A percentile compares a stretch with the other conserved stretches of the same genome.
These are phyloP conservation scores for Stictocephala bisonia DNA, from an alignment of 2,888 invertebrate species.

Conservation along the genomic window DNA sequence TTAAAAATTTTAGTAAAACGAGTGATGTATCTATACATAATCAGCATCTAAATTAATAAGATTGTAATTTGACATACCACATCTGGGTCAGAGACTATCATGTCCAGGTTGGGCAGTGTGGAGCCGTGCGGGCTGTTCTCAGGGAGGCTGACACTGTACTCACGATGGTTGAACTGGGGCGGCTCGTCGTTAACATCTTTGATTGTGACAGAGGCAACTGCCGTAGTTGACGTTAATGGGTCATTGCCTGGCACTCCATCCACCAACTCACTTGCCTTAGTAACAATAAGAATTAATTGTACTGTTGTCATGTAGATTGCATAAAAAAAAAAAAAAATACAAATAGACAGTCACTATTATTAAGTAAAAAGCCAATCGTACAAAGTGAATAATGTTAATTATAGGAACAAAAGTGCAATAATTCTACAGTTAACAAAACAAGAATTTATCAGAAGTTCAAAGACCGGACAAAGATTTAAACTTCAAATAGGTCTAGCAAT, in stretches of 20 bases:
- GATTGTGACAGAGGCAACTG: slow-evolving; percentile 84
- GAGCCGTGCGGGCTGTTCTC: slow-evolving; percentile 87
- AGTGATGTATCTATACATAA: background rate
- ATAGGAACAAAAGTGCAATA: too few species aligned
- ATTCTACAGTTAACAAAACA: too few species aligned
- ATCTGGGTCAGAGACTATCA: slow-evolving; percentile 88
- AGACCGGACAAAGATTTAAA: too few species aligned
- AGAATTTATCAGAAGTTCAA: too few species aligned
- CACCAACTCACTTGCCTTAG: slow-evolving; percentile 84
- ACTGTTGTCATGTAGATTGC: too few species aligned
- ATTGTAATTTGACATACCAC: slow-evolving; percentile 81
- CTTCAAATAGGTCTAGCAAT: too few species aligned
- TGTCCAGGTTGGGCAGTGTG: slow-evolving; percentile 82
- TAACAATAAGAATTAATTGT: too few species aligned
- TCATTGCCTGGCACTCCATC: slow-evolving; percentile 78
- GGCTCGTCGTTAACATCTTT: slow-evolving; percentile 92
- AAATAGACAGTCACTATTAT: background rate
- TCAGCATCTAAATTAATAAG: slow-evolving; percentile 28
- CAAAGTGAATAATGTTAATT: too few species aligned
- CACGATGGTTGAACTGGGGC: slow-evolving; percentile 83
- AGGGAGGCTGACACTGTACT: slow-evolving; percentile 82
- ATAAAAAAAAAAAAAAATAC: too few species aligned
- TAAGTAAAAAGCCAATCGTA: background rate
- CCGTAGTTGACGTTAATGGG: slow-evolving; percentile 74
- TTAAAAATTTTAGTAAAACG: too few species aligned